phyloP scores from a whole-genome alignment of 2,797 vertebrate species.

The Chelidonichthys spinosus region DNA sequence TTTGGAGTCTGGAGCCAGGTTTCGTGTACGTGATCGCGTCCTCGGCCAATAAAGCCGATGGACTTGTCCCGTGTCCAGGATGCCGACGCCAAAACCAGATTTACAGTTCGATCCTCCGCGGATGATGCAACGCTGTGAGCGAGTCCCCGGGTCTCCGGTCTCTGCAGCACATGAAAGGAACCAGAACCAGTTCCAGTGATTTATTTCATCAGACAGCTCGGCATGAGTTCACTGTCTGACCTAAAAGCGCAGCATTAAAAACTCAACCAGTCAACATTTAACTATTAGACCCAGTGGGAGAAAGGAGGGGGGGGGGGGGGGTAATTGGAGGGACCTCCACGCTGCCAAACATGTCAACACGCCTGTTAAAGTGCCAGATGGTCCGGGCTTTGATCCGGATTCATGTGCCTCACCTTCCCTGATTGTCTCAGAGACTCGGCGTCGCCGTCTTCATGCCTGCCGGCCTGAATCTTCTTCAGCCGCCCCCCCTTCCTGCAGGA shows the following conservation, averaged over 20 bases:
- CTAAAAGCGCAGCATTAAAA: constrained; percentile 31
- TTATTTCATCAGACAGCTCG: constrained; percentile 40
- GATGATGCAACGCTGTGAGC: background rate
- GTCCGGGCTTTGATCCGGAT: constrained; percentile 58
- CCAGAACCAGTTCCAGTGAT: constrained; percentile 13
- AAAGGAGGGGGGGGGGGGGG: constrained; percentile 21
- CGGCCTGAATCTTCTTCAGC: constrained; percentile 31
- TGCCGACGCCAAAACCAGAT: background rate
- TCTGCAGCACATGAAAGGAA: constrained; percentile 24
- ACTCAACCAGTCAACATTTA: constrained; percentile 32
- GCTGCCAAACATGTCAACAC: constrained; percentile 63
- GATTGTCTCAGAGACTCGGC: constrained; percentile 54
- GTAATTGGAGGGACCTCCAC: constrained; percentile 49
- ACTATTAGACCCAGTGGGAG: constrained; percentile 18
- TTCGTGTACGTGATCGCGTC: no score
- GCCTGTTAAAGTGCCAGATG: constrained; percentile 57
- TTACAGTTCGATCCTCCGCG: background rate
- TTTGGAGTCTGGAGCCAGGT: no score
- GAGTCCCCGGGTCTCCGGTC: background rate
- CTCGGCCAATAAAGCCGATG: background rate
- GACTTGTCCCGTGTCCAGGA: background rate
- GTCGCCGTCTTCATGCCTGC: constrained; percentile 40
- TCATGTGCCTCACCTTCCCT: constrained; percentile 59
- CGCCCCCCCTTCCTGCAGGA: background rate
- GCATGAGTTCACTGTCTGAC: constrained; percentile 60